These are phyloP conservation scores for Benthosema pterotum DNA, from an alignment of 2,797 vertebrate species.

Conservation along the genomic window DNA sequence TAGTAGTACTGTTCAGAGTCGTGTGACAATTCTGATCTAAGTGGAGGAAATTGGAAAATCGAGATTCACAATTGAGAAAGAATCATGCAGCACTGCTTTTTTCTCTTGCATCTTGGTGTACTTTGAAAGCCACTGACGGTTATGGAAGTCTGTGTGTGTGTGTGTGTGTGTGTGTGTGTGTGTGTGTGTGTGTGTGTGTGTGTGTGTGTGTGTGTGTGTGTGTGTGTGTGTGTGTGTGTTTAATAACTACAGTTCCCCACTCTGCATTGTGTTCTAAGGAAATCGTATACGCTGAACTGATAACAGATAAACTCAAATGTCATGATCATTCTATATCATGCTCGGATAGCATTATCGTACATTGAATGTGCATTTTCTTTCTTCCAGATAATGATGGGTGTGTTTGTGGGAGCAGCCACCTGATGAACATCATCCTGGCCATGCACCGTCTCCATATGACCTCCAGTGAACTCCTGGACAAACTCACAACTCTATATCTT, in stretches of 20 bases:
- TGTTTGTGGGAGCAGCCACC: constrained; percentile 85
- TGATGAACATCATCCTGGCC: constrained; percentile 90
- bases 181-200: constrained; percentile 1
- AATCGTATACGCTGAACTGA: too few species aligned
- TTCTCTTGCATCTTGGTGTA: too few species aligned
- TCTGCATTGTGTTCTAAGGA: neutral
- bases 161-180: constrained; percentile 2
- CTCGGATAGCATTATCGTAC: neutral
- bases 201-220: neutral
- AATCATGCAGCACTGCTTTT: too few species aligned
- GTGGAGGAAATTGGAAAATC: too few species aligned
- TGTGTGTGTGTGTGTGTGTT: neutral
- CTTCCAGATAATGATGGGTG: constrained; percentile 88
- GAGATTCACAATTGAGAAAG: too few species aligned
- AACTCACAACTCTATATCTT: constrained; percentile 93
- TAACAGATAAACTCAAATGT: too few species aligned
- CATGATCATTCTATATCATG: too few species aligned
- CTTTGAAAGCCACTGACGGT: too few species aligned
- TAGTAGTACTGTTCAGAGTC: too few species aligned
- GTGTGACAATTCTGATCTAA: too few species aligned
- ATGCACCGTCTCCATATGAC: constrained; percentile 94
- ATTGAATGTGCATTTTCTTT: constrained; percentile 9
- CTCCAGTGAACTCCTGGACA: constrained; percentile 90
- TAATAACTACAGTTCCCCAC: too few species aligned
- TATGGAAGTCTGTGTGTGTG: constrained; percentile 5